Evolutionary conservation across 2,888 invertebrate genomes (phyloP).

Genomic region (Lithodes maja): DNA sequence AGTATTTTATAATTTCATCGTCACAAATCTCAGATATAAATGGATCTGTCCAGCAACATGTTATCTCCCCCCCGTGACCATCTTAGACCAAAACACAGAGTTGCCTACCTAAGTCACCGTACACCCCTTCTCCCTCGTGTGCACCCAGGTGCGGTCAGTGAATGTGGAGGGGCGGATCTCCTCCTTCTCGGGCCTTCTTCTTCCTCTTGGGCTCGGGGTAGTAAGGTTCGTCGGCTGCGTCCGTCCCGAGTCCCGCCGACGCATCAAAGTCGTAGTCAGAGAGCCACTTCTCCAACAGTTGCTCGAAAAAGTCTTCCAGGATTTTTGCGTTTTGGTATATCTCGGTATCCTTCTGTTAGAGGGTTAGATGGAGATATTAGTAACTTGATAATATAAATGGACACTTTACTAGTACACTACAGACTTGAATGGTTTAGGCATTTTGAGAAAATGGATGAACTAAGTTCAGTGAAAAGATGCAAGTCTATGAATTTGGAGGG

Average conservation of each 20-base stretch:
- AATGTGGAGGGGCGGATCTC: conserved; percentile 3
- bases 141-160: not conserved
- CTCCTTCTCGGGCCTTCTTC: conserved; percentile 43
- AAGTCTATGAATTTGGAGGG: too few relatives aligned
- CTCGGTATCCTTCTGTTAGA: conserved; percentile 69
- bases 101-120: not conserved
- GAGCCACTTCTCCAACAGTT: conserved; percentile 86
- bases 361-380: not conserved
- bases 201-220: conserved; percentile 64
- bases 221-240: conserved; percentile 48
- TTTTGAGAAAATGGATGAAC: too few relatives aligned
- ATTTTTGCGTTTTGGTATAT: conserved; percentile 86
- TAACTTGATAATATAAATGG: not conserved
- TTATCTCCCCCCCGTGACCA: too few relatives aligned
- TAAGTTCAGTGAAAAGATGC: too few relatives aligned
- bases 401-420: too few relatives aligned
- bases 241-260: not conserved
- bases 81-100: not conserved
- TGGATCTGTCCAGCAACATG: too few relatives aligned
- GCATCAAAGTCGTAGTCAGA: conserved; percentile 78
- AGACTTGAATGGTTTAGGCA: too few relatives aligned
- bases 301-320: conserved; percentile 90
- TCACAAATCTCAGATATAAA: too few relatives aligned
- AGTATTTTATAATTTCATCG: too few relatives aligned
- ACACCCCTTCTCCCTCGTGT: not conserved